Evolutionary conservation across 2,888 invertebrate genomes (phyloP).

Genomic region (Spodoptera littoralis): DNA sequence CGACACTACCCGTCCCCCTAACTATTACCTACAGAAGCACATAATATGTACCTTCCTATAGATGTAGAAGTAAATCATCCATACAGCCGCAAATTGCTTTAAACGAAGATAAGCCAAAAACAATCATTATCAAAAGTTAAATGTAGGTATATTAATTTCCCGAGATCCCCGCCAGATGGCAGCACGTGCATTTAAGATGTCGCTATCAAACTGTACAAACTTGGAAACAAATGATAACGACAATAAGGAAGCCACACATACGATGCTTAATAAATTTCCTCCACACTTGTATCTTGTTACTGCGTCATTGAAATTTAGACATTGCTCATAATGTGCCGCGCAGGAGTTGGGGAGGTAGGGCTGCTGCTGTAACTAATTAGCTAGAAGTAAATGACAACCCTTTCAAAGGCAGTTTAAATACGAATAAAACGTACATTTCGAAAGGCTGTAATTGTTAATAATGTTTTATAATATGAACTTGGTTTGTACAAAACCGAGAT

Average conservation of each 20-base stretch:
- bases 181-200: slow-evolving; percentile 45
- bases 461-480: no score
- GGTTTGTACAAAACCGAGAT: background rate
- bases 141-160: slow-evolving; percentile 42
- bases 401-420: no score
- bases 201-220: slow-evolving; percentile 49
- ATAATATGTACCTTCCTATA: no score
- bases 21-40: no score
- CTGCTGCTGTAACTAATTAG: slow-evolving; percentile 5
- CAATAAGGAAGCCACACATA: slow-evolving; percentile 47
- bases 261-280: slow-evolving; percentile 50
- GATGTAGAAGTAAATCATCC: background rate
- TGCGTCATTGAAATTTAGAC: slow-evolving; percentile 63
- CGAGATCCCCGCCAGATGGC: slow-evolving; percentile 22
- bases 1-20: no score
- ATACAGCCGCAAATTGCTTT: slow-evolving; percentile 6
- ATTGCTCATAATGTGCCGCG: slow-evolving; percentile 52
- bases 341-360: slow-evolving; percentile 18
- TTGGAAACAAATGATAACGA: slow-evolving; percentile 48
- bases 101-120: slow-evolving; percentile 14
- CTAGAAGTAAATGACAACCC: no score
- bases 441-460: no score
- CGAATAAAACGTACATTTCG: no score
- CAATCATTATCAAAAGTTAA: slow-evolving; percentile 19
- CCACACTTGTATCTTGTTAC: slow-evolving; percentile 57